These are phyloP conservation scores for Halocaridina rubra DNA, from an alignment of 2,888 invertebrate species.

Conservation along the genomic window DNA sequence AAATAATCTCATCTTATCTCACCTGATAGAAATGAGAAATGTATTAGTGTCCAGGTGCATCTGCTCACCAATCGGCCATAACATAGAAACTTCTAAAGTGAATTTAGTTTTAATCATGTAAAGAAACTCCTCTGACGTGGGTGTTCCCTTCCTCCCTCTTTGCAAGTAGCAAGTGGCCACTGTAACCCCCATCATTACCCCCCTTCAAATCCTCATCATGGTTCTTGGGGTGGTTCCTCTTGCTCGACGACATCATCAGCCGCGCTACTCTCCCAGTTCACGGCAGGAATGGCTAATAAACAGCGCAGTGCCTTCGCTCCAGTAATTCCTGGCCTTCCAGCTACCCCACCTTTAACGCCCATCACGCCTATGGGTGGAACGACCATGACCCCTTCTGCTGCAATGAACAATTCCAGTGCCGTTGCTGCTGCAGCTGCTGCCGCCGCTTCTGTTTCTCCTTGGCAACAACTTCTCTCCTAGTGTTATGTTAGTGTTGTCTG, in stretches of 20 bases:
- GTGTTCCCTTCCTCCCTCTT: too few relatives aligned
- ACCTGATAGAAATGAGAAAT: too few relatives aligned
- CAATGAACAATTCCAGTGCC: background rate
- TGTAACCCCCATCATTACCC: conserved; percentile 58
- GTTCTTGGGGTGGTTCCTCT: conserved; percentile 10
- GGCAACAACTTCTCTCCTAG: conserved; percentile 51
- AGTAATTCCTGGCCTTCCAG: conserved; percentile 40
- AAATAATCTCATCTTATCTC: too few relatives aligned
- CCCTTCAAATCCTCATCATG: conserved; percentile 19
- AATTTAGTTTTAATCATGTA: too few relatives aligned
- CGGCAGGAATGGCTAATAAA: conserved; percentile 15
- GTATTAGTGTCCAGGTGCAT: too few relatives aligned
- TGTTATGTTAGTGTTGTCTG: conserved; percentile 42
- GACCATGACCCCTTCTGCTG: background rate
- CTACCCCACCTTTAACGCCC: conserved; percentile 47
- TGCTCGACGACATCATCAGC: conserved; percentile 23
- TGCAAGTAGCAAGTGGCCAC: too few relatives aligned
- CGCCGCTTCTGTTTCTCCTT: conserved; percentile 28
- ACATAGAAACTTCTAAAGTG: too few relatives aligned
- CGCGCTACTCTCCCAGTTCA: conserved; percentile 32
- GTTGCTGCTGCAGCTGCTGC: conserved; percentile 16
- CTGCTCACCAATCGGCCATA: too few relatives aligned
- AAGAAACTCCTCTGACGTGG: too few relatives aligned
- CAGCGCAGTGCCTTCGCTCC: conserved; percentile 52
- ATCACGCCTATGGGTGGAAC: conserved; percentile 17